Conservation (phyloP, 1,140 invertebrate species). For the Bathynomus jamesi region DNA sequence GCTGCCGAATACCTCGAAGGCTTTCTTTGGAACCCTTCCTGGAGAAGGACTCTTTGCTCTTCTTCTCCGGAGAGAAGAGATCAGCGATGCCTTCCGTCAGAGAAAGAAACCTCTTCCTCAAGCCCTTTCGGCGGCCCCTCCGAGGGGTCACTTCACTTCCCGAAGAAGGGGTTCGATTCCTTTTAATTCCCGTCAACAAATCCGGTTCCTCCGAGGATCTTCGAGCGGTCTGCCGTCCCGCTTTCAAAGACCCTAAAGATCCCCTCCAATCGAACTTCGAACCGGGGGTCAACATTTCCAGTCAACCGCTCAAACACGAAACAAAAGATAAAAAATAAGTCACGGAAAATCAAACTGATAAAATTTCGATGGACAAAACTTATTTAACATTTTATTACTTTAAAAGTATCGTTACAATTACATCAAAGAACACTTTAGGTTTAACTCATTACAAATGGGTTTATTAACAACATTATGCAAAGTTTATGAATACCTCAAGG, state of each 20-base stretch:
- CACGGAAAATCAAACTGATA: no score
- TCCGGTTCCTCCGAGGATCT: background rate
- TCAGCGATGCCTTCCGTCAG: slow-evolving; percentile 30
- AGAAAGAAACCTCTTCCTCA: slow-evolving; percentile 29
- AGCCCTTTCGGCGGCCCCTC: slow-evolving; percentile 7
- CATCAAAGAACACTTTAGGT: no score
- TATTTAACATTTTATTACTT: no score
- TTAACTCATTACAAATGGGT: no score
- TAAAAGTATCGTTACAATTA: no score
- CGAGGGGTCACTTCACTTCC: background rate
- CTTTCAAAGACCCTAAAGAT: background rate
- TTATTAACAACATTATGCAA: no score
- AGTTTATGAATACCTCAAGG: no score
- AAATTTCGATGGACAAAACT: no score
- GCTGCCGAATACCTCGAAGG: background rate
- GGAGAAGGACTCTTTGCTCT: slow-evolving; percentile 12
- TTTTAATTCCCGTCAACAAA: background rate
- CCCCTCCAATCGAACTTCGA: background rate
- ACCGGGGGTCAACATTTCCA: background rate
- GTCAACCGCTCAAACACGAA: background rate
- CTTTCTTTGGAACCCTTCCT: background rate
- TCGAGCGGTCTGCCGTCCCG: background rate
- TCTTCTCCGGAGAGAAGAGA: slow-evolving; percentile 26
- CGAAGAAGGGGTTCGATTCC: background rate
- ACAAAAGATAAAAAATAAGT: no score